Conservation (phyloP, 2,113 vertebrate genomes). For the Muscicapa adusta region DNA sequence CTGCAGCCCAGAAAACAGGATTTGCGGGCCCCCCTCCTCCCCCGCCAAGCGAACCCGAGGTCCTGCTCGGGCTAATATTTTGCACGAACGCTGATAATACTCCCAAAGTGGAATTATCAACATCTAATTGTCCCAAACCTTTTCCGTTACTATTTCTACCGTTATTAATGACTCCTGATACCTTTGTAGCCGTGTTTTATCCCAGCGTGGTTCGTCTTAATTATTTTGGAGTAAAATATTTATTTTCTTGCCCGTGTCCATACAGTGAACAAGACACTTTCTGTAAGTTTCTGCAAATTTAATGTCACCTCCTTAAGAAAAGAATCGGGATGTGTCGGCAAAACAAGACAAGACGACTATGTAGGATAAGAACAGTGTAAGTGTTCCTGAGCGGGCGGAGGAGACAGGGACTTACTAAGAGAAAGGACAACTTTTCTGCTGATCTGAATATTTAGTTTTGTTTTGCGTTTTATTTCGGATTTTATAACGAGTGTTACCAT, state of each 20-base stretch:
- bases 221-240: neutral
- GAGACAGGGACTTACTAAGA: neutral
- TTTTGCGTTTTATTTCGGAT: neutral
- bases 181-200: neutral
- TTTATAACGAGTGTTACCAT: constrained; percentile 42
- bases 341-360: neutral
- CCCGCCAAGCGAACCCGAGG: accelerated
- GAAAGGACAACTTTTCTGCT: neutral
- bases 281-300: neutral
- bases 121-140: neutral
- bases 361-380: neutral
- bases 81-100: neutral
- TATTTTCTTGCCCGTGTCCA: neutral
- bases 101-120: neutral
- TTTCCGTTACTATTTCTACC: neutral
- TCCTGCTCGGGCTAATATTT: neutral
- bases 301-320: neutral
- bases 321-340: neutral
- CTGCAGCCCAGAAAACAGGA: neutral
- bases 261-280: neutral
- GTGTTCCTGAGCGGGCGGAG: neutral
- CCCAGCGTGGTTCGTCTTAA: neutral
- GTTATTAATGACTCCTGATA: neutral
- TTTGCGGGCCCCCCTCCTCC: neutral
- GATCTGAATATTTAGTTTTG: neutral